A percentile compares a stretch with the other conserved stretches of the same genome.
These are phyloP conservation scores for Neuroterus valhalla DNA, from an alignment of 1,140 invertebrate genomes.

Conservation along the genomic window DNA sequence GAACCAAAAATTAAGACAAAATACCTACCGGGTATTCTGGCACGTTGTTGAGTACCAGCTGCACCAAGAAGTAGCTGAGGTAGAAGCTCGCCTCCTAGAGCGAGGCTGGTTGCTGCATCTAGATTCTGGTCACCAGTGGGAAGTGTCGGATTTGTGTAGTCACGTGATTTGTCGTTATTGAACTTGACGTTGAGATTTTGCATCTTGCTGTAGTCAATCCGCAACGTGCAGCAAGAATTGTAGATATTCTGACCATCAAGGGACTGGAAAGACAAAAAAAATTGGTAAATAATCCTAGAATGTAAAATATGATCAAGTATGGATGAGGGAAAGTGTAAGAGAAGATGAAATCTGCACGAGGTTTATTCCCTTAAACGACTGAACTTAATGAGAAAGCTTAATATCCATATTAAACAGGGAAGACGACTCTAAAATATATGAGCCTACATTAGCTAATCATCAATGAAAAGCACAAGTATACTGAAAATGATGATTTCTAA, in stretches of 20 bases:
- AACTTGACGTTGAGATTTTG: slow-evolving; percentile 98
- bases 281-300: slow-evolving; percentile 23
- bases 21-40: slow-evolving; percentile 73
- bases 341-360: too few species aligned
- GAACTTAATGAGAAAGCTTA: too few species aligned
- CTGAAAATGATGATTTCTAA: too few species aligned
- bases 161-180: slow-evolving; percentile 99
- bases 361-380: too few species aligned
- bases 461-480: too few species aligned
- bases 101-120: slow-evolving; percentile 78
- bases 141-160: slow-evolving; percentile 98
- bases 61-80: slow-evolving; percentile 82
- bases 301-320: not conserved
- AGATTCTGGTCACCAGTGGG: slow-evolving; percentile 91
- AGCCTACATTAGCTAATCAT: too few species aligned
- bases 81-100: slow-evolving; percentile 78
- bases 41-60: slow-evolving; percentile 78
- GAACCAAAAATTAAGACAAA: slow-evolving; percentile 37
- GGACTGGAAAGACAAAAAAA: slow-evolving; percentile 77
- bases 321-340: too few species aligned
- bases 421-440: too few species aligned
- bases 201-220: slow-evolving; percentile 99
- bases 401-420: too few species aligned
- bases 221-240: slow-evolving; percentile 98
- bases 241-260: slow-evolving; percentile 99